A percentile compares a stretch with the other conserved stretches of the same genome.
Conservation (phyloP, 2,888 invertebrate genomes). For the Athripsodes cinereus region DNA sequence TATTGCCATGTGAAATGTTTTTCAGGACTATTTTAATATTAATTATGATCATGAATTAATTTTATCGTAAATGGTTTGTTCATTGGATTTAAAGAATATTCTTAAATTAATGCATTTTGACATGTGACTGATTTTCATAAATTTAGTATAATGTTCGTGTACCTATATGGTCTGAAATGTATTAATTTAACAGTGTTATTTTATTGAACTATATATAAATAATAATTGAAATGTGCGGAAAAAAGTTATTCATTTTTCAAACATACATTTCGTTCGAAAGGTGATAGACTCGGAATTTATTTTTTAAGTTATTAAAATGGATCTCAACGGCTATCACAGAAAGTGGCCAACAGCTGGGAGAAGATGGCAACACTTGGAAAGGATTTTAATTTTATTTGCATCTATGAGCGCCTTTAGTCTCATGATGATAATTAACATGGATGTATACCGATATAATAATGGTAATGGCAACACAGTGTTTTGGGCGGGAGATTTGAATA, state of each 20-base stretch:
- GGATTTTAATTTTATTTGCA: constrained; percentile 20
- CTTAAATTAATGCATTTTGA: too few species aligned
- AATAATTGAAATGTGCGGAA: too few species aligned
- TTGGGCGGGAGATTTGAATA: constrained; percentile 10
- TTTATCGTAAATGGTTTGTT: too few species aligned
- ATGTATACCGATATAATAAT: constrained; percentile 14
- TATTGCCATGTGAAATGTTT: too few species aligned
- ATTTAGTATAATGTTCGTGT: neutral
- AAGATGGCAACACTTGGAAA: constrained; percentile 22
- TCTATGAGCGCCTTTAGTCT: constrained; percentile 25
- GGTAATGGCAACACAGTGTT: constrained; percentile 10
- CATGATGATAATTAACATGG: constrained; percentile 26
- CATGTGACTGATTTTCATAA: too few species aligned
- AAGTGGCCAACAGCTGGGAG: constrained; percentile 25
- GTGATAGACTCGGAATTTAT: neutral
- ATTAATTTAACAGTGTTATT: constrained; percentile 3
- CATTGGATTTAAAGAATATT: too few species aligned
- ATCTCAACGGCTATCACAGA: constrained; percentile 22
- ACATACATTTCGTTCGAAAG: too few species aligned
- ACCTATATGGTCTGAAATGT: neutral
- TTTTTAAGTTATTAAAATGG: constrained; percentile 19
- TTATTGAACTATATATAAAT: too few species aligned
- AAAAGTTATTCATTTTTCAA: too few species aligned
- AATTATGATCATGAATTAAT: too few species aligned
- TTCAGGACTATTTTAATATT: too few species aligned